Evolutionary conservation across 2,797 vertebrate genomes (phyloP).

Genomic region (Chaunax sp.): DNA sequence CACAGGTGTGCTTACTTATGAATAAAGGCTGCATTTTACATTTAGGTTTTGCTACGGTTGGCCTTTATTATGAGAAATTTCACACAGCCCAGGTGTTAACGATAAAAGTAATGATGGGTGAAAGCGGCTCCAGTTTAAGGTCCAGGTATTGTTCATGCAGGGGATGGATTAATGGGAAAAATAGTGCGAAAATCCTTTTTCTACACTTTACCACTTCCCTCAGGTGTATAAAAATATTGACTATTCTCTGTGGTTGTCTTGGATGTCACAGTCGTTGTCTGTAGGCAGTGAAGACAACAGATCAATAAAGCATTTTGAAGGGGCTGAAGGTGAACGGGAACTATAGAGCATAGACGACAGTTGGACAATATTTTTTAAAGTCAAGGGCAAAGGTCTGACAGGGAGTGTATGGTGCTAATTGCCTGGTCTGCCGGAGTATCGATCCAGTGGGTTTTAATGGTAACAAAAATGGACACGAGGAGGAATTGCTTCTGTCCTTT

Average conservation of each 20-base stretch:
- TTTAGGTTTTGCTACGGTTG: too few relatives aligned
- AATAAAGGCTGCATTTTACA: background rate
- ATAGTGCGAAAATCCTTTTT: too few relatives aligned
- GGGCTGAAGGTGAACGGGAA: conserved; percentile 50
- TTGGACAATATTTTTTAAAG: conserved; percentile 48
- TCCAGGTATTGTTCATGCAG: background rate
- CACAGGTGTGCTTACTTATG: background rate
- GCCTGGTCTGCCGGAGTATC: conserved; percentile 40
- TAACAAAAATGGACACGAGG: conserved; percentile 26
- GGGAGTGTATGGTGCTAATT: conserved; percentile 54
- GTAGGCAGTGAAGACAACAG: conserved; percentile 28
- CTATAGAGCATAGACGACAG: conserved; percentile 39
- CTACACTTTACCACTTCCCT: background rate
- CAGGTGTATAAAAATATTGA: conserved; percentile 17
- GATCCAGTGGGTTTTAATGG: conserved; percentile 57
- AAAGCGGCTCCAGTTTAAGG: background rate
- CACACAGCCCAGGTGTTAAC: too few relatives aligned
- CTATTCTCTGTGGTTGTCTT: conserved; percentile 4
- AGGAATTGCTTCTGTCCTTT: conserved; percentile 28
- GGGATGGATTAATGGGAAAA: too few relatives aligned
- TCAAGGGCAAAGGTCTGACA: conserved; percentile 36
- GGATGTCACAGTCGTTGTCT: conserved; percentile 2
- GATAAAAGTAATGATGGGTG: too few relatives aligned
- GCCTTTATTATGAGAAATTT: too few relatives aligned
- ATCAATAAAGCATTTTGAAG: conserved; percentile 56